Conservation (phyloP, 2,888 invertebrate genomes). For the Agrilus cyanescens region DNA sequence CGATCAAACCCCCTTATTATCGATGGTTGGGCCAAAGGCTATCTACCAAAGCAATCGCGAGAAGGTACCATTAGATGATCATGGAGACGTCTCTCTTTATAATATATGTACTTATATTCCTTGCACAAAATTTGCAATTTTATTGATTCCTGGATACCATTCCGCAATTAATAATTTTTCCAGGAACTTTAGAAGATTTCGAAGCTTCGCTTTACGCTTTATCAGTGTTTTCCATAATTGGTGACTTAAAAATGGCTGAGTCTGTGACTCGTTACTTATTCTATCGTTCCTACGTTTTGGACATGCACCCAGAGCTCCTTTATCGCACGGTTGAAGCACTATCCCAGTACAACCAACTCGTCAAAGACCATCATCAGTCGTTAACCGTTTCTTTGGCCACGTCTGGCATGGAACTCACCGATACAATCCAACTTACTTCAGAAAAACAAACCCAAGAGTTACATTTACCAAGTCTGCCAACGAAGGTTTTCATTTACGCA, state of each 20-base stretch:
- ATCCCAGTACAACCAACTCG: slow-evolving; percentile 45
- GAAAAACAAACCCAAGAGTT: slow-evolving; percentile 41
- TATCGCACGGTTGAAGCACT: slow-evolving; percentile 51
- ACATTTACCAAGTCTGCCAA: slow-evolving; percentile 51
- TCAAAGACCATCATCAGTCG: slow-evolving; percentile 48
- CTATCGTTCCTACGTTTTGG: slow-evolving; percentile 53
- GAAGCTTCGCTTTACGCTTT: slow-evolving; percentile 49
- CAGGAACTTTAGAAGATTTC: slow-evolving; percentile 47
- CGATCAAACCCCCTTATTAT: no score
- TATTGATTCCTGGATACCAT: no score
- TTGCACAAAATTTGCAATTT: no score
- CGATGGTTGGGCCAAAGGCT: no score
- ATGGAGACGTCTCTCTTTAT: no score
- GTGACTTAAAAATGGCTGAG: slow-evolving; percentile 50
- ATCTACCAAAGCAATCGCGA: no score
- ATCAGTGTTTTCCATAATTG: slow-evolving; percentile 46
- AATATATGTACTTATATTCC: no score
- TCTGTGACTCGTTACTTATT: slow-evolving; percentile 52
- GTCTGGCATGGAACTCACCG: slow-evolving; percentile 59
- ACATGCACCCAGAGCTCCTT: slow-evolving; percentile 47
- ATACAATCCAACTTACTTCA: slow-evolving; percentile 48
- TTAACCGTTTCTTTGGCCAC: slow-evolving; percentile 55
- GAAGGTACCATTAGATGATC: no score
- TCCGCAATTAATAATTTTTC: slow-evolving; percentile 16
- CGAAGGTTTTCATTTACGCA: slow-evolving; percentile 58